Conservation (phyloP, 2,797 vertebrate genomes). For the Epinephelus malabaricus region DNA sequence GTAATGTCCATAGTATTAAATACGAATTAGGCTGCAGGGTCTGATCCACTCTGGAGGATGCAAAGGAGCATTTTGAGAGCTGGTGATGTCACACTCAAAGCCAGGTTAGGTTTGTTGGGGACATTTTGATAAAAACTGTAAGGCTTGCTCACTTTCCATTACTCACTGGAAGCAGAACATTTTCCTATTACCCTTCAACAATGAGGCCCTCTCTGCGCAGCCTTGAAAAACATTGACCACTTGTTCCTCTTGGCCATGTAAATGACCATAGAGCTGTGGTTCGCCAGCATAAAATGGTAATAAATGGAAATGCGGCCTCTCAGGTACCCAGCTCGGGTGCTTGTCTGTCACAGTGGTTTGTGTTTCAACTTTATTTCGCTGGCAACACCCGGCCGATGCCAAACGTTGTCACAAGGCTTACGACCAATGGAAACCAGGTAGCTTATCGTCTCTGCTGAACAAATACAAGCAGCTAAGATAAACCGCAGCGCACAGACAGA, state of each 20-base stretch:
- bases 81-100: conserved; percentile 41
- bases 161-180: conserved; percentile 68
- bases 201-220: conserved; percentile 67
- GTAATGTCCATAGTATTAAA: conserved; percentile 60
- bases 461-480: conserved; percentile 70
- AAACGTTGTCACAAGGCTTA: conserved; percentile 41
- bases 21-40: conserved; percentile 49
- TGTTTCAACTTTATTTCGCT: conserved; percentile 40
- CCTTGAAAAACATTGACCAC: conserved; percentile 72
- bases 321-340: conserved; percentile 40
- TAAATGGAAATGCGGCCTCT: conserved; percentile 73
- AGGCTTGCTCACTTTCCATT: conserved; percentile 70
- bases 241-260: conserved; percentile 76
- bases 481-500: conserved; percentile 37
- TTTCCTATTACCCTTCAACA: conserved; percentile 60
- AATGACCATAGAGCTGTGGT: conserved; percentile 59
- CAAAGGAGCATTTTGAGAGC: conserved; percentile 44
- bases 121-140: conserved; percentile 65
- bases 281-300: conserved; percentile 67
- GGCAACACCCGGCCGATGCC: conserved; percentile 52
- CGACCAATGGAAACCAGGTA: conserved; percentile 60
- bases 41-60: conserved; percentile 44
- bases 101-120: conserved; percentile 19
- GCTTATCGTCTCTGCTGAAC: conserved; percentile 64
- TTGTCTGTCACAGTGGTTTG: conserved; percentile 28